phyloP scores from a whole-genome alignment of 2,797 vertebrate species.

The Spondyliosoma cantharus region DNA sequence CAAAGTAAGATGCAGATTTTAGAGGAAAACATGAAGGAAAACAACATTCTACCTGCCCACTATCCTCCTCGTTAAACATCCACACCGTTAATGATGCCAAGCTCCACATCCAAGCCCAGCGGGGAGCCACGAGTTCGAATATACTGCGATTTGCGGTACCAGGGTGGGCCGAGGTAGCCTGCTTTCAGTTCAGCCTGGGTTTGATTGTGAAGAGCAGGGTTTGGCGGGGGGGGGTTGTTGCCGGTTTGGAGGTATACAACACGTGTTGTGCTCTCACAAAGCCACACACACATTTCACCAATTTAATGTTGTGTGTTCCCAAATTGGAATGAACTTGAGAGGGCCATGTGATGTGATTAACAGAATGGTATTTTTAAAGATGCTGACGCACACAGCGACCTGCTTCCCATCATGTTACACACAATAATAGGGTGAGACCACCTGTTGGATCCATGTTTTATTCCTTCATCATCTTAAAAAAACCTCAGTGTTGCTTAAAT shows the following conservation, averaged over 20 bases:
- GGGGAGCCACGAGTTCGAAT: conserved; percentile 74
- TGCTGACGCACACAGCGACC: conserved; percentile 49
- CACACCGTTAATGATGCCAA: conserved; percentile 77
- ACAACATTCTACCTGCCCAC: conserved; percentile 72
- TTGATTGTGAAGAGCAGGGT: conserved; percentile 60
- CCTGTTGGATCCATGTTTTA: conserved; percentile 9
- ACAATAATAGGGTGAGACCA: conserved; percentile 25
- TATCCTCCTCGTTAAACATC: conserved; percentile 76
- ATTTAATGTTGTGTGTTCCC: conserved; percentile 59
- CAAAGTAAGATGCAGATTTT: conserved; percentile 53
- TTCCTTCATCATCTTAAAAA: not conserved
- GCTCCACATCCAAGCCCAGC: conserved; percentile 71
- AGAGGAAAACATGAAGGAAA: conserved; percentile 71
- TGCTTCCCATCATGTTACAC: conserved; percentile 45
- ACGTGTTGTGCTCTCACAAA: conserved; percentile 50
- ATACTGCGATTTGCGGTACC: conserved; percentile 66
- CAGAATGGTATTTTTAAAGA: conserved; percentile 53
- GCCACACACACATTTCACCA: conserved; percentile 56
- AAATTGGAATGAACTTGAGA: conserved; percentile 37
- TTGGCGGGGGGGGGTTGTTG: conserved; percentile 36
- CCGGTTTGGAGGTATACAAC: conserved; percentile 50
- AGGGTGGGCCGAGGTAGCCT: conserved; percentile 77
- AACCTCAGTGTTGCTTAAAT: not conserved
- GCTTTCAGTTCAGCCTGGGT: conserved; percentile 57
- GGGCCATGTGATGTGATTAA: conserved; percentile 48